phyloP scores from a whole-genome alignment of 2,797 vertebrate genomes.

The Falco concolor region DNA sequence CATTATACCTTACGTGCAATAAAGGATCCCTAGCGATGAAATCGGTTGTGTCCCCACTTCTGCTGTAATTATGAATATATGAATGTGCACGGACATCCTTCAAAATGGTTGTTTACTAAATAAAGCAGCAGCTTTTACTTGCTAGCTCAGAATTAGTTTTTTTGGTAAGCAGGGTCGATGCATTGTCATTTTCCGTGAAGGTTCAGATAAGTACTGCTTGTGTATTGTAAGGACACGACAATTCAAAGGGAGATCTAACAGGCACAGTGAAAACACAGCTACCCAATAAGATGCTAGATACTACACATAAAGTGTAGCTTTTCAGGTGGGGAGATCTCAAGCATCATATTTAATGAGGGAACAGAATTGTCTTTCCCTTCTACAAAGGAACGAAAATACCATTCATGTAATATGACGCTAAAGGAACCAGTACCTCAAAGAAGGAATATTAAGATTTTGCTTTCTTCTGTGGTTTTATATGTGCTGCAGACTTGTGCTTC shows the following conservation, averaged over 20 bases:
- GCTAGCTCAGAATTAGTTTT: neutral
- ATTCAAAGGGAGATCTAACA: neutral
- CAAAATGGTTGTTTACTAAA: neutral
- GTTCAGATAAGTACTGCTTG: neutral
- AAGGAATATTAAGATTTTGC: neutral
- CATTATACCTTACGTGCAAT: neutral
- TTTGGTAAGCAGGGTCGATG: neutral
- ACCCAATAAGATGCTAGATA: neutral
- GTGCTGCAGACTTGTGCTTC: neutral
- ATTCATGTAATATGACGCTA: neutral
- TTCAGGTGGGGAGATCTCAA: neutral
- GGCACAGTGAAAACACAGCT: neutral
- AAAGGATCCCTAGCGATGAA: neutral
- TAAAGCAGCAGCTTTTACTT: conserved; percentile 1
- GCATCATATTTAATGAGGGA: neutral
- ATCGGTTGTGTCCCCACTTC: neutral
- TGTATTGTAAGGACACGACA: neutral
- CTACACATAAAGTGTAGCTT: neutral
- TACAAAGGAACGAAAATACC: neutral
- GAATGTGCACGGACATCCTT: neutral
- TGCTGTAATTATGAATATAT: neutral
- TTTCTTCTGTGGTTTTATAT: neutral
- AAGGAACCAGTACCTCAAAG: neutral
- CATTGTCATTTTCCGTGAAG: neutral
- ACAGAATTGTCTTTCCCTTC: neutral